Evolutionary conservation across 2,797 vertebrate species (phyloP), one percentile per base, ranked within the genome.

Genomic region (Salarias fasciatus): DNA sequence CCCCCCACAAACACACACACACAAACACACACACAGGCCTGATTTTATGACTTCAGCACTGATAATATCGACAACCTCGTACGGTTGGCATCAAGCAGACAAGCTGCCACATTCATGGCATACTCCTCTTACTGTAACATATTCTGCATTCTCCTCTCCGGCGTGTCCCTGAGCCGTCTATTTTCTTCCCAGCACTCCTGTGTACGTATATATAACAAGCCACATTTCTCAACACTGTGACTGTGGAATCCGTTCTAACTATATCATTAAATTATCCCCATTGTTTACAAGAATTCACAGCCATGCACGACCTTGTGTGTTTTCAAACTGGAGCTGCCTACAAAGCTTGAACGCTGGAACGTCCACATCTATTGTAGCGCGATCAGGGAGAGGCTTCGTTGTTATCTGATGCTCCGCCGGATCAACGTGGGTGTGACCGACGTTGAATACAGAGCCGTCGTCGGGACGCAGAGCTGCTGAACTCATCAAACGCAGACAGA

Each of bases 351-450:
- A 1, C 65, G 63, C 76, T 71, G 72, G 35, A 29, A 7, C 63
- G 63, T 72, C 57, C 42, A 18, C 3, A 42, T 4, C 6, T 62
- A 69, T 77, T 75, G 77, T 5, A 12, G 35, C 46, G 53, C 38
- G 40, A 70, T 15, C 59, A 60, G 77, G 80, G 74, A 68, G 75
- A 61, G 56, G 70, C 46, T 55, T 64, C 69, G 70, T 74, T 69
- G 72, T 74, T 86, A 88, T 90, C 79, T 79, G 77, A 81, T 75
- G 69, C 62, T 58, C 59, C 68, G 15, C 63, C 80, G 64, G 76
- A 54, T 86, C 82, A 87, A 89, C 88, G 87, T 80, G 80, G 87
- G 89, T 82, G 83, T 62, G 62, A 68, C 43, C 55, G 14, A 2
- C 1, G 79, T 87, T 86, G 86, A 87, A 50, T 91, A n/a, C 42